Percentiles rank a stretch among this genome's conserved stretches.
Conservation (phyloP, 2,797 vertebrate species). For the Parauchenoglanis ngamensis region DNA sequence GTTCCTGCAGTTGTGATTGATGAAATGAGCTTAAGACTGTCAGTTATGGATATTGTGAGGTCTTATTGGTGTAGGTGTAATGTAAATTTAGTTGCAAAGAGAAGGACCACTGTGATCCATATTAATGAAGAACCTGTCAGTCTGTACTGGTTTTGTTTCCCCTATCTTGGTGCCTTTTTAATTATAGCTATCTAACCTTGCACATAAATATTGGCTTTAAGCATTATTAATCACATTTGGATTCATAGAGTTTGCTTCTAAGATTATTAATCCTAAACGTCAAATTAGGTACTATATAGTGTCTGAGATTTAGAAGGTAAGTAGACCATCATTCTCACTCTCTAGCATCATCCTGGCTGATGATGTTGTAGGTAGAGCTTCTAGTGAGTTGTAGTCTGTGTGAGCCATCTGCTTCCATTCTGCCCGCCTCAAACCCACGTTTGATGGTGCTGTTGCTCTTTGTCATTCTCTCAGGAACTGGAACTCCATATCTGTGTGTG, state of each 20-base stretch:
- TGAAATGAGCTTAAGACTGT: background rate
- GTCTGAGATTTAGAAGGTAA: constrained; percentile 48
- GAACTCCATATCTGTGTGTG: constrained; percentile 42
- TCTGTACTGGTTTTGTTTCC: background rate
- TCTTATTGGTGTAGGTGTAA: background rate
- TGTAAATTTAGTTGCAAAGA: background rate
- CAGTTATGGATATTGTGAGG: background rate
- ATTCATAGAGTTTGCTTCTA: background rate
- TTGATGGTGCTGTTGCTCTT: constrained; percentile 53
- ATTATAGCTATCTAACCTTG: background rate
- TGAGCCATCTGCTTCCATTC: constrained; percentile 54
- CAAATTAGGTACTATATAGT: background rate
- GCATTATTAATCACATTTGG: background rate
- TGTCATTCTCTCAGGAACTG: constrained; percentile 45
- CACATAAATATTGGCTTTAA: background rate
- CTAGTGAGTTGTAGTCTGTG: constrained; percentile 53
- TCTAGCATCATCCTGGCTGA: constrained; percentile 42
- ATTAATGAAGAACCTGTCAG: background rate
- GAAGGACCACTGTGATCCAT: background rate
- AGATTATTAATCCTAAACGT: background rate
- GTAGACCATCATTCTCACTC: constrained; percentile 44
- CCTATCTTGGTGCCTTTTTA: background rate
- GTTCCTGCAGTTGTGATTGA: background rate
- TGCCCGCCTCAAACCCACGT: constrained; percentile 51
- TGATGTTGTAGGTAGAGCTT: constrained; percentile 48